Conservation (phyloP, 2,113 vertebrate genomes). For the Corythoichthys haematopterus region DNA sequence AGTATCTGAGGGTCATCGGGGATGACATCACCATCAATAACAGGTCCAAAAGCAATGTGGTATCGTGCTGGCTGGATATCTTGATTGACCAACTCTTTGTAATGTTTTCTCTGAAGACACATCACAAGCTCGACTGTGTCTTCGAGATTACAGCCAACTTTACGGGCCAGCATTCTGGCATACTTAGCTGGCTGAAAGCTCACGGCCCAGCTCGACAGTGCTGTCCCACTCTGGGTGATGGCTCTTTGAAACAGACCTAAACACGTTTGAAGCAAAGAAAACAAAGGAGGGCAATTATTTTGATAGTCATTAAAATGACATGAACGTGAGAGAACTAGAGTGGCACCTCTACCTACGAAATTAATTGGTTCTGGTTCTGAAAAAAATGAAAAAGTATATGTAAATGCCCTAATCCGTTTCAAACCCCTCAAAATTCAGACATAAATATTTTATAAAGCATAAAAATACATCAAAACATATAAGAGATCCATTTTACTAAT, state of each 20-base stretch:
- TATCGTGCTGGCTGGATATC: conserved; percentile 97
- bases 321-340: neutral
- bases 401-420: too few relatives aligned
- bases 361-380: too few relatives aligned
- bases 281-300: neutral
- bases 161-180: conserved; percentile 89
- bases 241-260: conserved; percentile 96
- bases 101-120: conserved; percentile 95
- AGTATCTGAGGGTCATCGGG: conserved; percentile 97
- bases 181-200: conserved; percentile 98
- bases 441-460: too few relatives aligned
- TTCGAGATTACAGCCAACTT: conserved; percentile 94
- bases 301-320: neutral
- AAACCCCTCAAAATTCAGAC: too few relatives aligned
- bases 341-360: too few relatives aligned
- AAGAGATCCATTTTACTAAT: too few relatives aligned
- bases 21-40: conserved; percentile 98
- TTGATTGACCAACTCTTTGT: conserved; percentile 96
- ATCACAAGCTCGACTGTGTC: conserved; percentile 92
- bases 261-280: neutral
- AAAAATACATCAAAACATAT: too few relatives aligned
- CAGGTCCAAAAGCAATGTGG: conserved; percentile 97
- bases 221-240: conserved; percentile 96
- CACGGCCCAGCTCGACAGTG: conserved; percentile 97
- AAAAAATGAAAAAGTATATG: too few relatives aligned